These are phyloP conservation scores for Drosophila maculinotata DNA, from an alignment of 2,888 invertebrate species.

Conservation along the genomic window DNA sequence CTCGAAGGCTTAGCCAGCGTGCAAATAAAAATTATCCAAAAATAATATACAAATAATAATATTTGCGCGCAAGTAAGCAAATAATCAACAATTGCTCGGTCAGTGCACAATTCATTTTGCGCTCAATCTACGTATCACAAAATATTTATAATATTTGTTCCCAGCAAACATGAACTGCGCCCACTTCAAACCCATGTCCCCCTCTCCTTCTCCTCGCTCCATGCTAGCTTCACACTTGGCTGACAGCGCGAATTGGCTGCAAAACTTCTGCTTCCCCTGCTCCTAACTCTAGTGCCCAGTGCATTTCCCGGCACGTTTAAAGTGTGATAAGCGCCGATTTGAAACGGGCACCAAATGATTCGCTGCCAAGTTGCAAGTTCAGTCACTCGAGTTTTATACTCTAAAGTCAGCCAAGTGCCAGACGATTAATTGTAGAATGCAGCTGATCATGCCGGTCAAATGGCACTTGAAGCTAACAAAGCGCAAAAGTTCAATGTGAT, in stretches of 20 bases:
- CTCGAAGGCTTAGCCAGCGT: conserved; percentile 62
- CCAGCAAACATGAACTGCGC: too few relatives aligned
- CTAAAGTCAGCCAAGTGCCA: conserved; percentile 66
- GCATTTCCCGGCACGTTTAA: conserved; percentile 41
- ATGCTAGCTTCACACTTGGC: conserved; percentile 46
- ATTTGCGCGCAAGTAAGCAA: conserved; percentile 43
- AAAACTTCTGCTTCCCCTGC: conserved; percentile 20
- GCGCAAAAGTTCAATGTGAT: conserved; percentile 25
- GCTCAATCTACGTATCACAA: conserved; percentile 41
- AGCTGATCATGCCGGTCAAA: conserved; percentile 28
- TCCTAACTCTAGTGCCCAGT: conserved; percentile 9
- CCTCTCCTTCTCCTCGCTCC: background rate
- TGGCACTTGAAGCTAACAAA: conserved; percentile 8
- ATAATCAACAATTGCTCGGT: conserved; percentile 56
- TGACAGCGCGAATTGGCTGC: conserved; percentile 19
- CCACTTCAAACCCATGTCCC: too few relatives aligned
- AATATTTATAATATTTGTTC: conserved; percentile 46
- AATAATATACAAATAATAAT: conserved; percentile 52
- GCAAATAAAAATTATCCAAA: conserved; percentile 63
- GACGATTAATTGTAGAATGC: conserved; percentile 67
- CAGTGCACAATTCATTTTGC: conserved; percentile 58
- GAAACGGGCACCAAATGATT: too few relatives aligned
- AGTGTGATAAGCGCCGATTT: background rate
- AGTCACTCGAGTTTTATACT: conserved; percentile 62
- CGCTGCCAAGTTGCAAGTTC: conserved; percentile 20